Conservation (phyloP, 35 echinoderm and acorn worm species). For the Acanthaster planci region DNA sequence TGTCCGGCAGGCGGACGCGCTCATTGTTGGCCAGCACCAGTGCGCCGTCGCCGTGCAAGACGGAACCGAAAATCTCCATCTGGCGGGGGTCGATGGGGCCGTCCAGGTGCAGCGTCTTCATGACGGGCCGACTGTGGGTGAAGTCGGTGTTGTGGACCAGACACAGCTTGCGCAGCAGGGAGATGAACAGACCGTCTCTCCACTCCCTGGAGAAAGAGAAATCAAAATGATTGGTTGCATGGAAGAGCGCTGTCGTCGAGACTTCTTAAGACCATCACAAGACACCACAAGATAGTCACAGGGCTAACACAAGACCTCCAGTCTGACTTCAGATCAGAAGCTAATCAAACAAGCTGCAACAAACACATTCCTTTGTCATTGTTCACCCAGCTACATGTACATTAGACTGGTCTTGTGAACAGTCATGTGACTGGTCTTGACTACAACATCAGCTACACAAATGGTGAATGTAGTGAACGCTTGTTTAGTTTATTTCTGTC, state of each 20-base stretch:
- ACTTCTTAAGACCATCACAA: no score
- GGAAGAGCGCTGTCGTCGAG: no score
- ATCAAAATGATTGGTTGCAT: not conserved
- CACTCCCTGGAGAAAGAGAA: conserved; percentile 64
- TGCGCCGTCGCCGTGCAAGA: conserved; percentile 66
- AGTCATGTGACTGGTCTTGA: no score
- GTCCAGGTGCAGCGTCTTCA: conserved; percentile 92
- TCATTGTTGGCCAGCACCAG: conserved; percentile 91
- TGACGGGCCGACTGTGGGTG: conserved; percentile 61
- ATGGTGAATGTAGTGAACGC: no score
- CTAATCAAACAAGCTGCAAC: no score
- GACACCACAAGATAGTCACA: not conserved
- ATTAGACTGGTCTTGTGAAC: no score
- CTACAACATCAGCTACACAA: no score
- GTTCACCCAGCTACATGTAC: no score
- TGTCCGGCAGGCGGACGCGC: conserved; percentile 79
- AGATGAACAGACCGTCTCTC: conserved; percentile 89
- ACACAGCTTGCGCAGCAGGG: conserved; percentile 79
- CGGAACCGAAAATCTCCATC: conserved; percentile 89
- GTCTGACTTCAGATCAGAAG: no score
- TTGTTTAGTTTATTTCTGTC: no score
- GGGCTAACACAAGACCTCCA: no score
- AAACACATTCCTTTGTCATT: no score
- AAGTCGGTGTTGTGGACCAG: conserved; percentile 70
- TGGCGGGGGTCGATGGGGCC: conserved; percentile 79